Conservation (phyloP, 2,113 vertebrate species). For the Xiphias gladius region DNA sequence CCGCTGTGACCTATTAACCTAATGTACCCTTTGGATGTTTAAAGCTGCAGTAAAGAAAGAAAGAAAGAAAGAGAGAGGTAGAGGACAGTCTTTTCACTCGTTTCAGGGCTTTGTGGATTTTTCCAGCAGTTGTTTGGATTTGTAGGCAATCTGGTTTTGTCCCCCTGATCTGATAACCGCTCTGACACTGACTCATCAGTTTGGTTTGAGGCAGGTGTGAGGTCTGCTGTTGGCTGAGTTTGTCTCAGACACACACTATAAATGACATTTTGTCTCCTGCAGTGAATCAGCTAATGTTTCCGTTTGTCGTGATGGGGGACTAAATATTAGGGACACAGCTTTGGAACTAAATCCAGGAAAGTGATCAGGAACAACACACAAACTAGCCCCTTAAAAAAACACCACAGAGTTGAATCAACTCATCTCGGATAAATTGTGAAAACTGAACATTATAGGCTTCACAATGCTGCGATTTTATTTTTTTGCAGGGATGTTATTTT, state of each 20-base stretch:
- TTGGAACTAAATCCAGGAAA: not conserved
- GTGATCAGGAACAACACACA: not conserved
- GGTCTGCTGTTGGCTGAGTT: slow-evolving; percentile 20
- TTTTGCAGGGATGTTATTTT: not conserved
- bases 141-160: slow-evolving; percentile 37
- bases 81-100: not conserved
- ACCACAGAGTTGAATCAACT: not conserved
- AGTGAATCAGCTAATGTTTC: not conserved
- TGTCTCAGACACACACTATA: slow-evolving; percentile 22
- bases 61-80: slow-evolving; percentile 9
- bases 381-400: not conserved
- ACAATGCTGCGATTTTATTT: not conserved
- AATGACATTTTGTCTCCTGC: not conserved
- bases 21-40: slow-evolving; percentile 14
- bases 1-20: slow-evolving; percentile 62
- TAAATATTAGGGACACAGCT: not conserved
- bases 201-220: slow-evolving; percentile 41
- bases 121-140: slow-evolving; percentile 35
- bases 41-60: slow-evolving; percentile 44
- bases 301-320: not conserved
- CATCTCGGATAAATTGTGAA: not conserved
- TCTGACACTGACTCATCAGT: slow-evolving; percentile 43
- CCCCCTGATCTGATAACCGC: slow-evolving; percentile 31
- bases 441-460: not conserved
- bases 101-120: slow-evolving; percentile 40